These are phyloP conservation scores for Noctua janthe DNA, from an alignment of 2,888 invertebrate species.

Conservation along the genomic window DNA sequence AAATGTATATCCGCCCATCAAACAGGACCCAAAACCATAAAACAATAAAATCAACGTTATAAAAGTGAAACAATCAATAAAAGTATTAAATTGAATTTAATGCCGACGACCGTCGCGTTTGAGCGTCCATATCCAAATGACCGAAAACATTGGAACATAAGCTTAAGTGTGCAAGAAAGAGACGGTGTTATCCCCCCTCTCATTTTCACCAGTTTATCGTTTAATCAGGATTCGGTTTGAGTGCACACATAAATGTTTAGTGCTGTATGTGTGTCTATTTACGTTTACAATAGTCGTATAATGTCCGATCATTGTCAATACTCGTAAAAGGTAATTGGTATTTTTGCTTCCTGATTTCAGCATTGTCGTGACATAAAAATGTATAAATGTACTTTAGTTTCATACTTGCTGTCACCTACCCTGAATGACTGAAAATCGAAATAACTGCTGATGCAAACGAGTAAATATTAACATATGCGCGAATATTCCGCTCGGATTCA, in stretches of 20 bases:
- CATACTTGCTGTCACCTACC: background rate
- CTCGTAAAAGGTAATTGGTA: constrained; percentile 57
- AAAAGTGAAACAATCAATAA: constrained; percentile 59
- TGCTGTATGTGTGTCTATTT: constrained; percentile 60
- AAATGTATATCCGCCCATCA: constrained; percentile 25
- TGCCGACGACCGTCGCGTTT: constrained; percentile 35
- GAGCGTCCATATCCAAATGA: constrained; percentile 52
- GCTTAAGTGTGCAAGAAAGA: constrained; percentile 37
- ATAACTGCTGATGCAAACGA: constrained; percentile 1
- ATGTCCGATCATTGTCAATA: constrained; percentile 53
- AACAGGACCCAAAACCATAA: constrained; percentile 22
- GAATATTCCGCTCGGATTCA: constrained; percentile 23
- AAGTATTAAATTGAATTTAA: constrained; percentile 53
- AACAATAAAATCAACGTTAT: constrained; percentile 42
- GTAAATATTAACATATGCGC: constrained; percentile 26
- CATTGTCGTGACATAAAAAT: background rate
- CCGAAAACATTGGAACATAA: constrained; percentile 52
- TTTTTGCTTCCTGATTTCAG: constrained; percentile 57
- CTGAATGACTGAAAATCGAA: background rate
- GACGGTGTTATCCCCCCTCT: constrained; percentile 14
- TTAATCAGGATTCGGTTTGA: constrained; percentile 60
- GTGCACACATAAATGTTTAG: constrained; percentile 62
- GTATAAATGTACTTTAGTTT: background rate
- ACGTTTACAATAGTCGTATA: constrained; percentile 60
- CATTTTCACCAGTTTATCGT: constrained; percentile 48